Evolutionary conservation across 2,113 vertebrate species (phyloP).

Genomic region (Stigmatopora argus): DNA sequence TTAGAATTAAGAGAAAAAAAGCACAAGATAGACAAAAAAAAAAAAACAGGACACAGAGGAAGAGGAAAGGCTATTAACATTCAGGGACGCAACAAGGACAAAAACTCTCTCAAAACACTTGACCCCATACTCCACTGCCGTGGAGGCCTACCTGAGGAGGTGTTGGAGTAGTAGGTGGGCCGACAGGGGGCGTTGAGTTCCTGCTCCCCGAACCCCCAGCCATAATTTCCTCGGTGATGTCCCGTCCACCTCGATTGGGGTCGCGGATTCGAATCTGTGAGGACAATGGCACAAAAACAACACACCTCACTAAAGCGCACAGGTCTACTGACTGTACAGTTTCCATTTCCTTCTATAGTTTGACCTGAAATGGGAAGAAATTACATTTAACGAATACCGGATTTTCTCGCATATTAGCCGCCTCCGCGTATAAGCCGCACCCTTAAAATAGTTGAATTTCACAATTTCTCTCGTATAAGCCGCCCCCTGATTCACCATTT

Average conservation of each 20-base stretch:
- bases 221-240: constrained; percentile 98
- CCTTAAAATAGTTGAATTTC: too few relatives aligned
- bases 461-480: too few relatives aligned
- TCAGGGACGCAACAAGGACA: constrained; percentile 49
- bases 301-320: constrained; percentile 53
- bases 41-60: constrained; percentile 47
- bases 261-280: constrained; percentile 94
- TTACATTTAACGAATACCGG: too few relatives aligned
- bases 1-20: constrained; percentile 7
- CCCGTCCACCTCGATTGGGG: constrained; percentile 94
- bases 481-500: too few relatives aligned
- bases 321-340: not conserved
- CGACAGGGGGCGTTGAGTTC: constrained; percentile 87
- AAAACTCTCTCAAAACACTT: constrained; percentile 24
- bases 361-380: too few relatives aligned
- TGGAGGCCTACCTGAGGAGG: constrained; percentile 82
- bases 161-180: constrained; percentile 83
- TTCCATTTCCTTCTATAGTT: too few relatives aligned
- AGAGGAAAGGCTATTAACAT: constrained; percentile 66
- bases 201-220: constrained; percentile 88
- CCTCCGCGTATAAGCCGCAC: too few relatives aligned
- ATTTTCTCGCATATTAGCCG: too few relatives aligned
- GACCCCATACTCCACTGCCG: not conserved
- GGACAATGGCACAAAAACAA: constrained; percentile 55
- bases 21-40: constrained; percentile 7